Evolutionary conservation across 1,140 invertebrate genomes (phyloP).

Genomic region (Mya arenaria): DNA sequence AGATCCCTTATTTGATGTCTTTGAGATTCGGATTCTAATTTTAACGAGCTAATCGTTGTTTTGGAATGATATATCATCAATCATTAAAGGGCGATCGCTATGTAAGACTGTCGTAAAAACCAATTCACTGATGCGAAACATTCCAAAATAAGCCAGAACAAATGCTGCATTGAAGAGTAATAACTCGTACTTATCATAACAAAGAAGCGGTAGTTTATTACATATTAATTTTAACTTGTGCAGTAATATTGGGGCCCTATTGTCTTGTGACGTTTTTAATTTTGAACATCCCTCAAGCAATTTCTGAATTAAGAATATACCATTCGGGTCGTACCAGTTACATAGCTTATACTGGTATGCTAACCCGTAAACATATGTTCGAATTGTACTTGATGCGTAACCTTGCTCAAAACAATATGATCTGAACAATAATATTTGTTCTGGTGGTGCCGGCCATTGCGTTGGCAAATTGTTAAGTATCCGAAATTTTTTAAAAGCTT

Average conservation of each 20-base stretch:
- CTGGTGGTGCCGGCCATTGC: neutral
- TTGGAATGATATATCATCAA: no score
- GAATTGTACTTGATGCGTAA: neutral
- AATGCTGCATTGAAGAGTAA: neutral
- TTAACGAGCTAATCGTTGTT: no score
- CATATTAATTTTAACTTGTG: neutral
- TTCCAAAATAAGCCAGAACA: neutral
- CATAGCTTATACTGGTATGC: neutral
- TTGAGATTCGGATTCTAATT: no score
- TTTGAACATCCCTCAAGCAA: neutral
- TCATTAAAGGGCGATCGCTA: no score
- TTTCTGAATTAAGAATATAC: neutral
- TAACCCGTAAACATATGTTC: neutral
- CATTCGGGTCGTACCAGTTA: neutral
- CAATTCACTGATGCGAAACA: neutral
- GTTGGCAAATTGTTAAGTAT: neutral
- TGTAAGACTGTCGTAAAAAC: neutral
- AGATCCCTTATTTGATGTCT: no score
- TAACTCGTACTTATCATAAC: neutral
- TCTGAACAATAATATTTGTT: neutral
- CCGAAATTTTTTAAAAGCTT: neutral
- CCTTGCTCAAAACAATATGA: neutral
- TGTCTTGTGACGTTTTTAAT: neutral
- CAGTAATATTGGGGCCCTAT: neutral
- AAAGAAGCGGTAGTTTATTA: neutral